A percentile compares a stretch with the other conserved stretches of the same genome.
phyloP scores from a whole-genome alignment of 2,888 invertebrate genomes.

The Oligia fasciuncula region DNA sequence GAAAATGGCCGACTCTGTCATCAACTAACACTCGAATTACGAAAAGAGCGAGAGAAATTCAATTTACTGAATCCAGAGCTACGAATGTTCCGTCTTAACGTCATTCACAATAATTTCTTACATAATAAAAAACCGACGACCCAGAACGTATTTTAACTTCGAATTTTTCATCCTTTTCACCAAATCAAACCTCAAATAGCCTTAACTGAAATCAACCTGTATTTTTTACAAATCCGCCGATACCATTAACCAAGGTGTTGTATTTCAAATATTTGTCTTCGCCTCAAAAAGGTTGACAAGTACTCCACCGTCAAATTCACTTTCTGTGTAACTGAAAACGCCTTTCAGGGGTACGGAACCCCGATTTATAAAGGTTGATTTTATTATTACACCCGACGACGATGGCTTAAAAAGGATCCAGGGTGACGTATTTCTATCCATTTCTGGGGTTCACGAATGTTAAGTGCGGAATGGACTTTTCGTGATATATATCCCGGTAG shows the following conservation, averaged over 20 bases:
- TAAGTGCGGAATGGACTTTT: slow-evolving; percentile 36
- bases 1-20: not conserved
- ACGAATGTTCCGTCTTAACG: not conserved
- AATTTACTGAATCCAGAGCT: not conserved
- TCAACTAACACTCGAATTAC: not conserved
- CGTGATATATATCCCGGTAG: slow-evolving; percentile 14
- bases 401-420: slow-evolving; percentile 38
- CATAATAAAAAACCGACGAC: not conserved
- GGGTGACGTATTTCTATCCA: slow-evolving; percentile 35
- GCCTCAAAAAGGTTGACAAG: slow-evolving; percentile 40
- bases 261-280: slow-evolving; percentile 50
- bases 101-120: not conserved
- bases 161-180: slow-evolving; percentile 1
- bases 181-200: not conserved
- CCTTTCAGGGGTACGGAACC: slow-evolving; percentile 35
- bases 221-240: slow-evolving; percentile 9
- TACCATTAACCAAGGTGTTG: slow-evolving; percentile 27
- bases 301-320: slow-evolving; percentile 43
- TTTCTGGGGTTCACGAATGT: slow-evolving; percentile 38
- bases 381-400: slow-evolving; percentile 53
- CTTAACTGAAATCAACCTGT: not conserved
- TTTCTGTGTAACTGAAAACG: slow-evolving; percentile 59
- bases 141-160: not conserved
- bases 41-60: not conserved
- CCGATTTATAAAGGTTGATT: slow-evolving; percentile 54